Percentiles rank a stretch among this genome's conserved stretches.
phyloP scores from a whole-genome alignment of 92 coral and sea anemone species.

The Zoanthus solanderi region DNA sequence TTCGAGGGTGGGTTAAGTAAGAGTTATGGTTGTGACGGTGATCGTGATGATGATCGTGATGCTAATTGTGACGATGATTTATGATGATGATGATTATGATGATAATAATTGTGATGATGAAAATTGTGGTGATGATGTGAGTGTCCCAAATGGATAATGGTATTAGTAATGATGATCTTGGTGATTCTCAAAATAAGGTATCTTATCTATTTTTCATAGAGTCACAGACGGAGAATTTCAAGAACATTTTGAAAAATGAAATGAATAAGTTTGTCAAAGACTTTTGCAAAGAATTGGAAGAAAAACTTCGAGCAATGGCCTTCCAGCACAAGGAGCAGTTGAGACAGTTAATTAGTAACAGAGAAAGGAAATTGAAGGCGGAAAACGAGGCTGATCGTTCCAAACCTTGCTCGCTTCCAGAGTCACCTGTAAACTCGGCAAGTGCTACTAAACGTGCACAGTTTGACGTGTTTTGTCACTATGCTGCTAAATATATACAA shows the following conservation, averaged over 20 bases:
- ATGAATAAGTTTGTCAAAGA: conserved; percentile 19
- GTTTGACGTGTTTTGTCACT: not conserved
- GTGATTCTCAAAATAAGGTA: not conserved
- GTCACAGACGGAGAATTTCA: conserved; percentile 7
- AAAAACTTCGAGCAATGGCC: not conserved
- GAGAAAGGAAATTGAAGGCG: not conserved
- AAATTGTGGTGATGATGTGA: not conserved
- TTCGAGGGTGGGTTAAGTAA: too few relatives aligned
- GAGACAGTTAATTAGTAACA: not conserved
- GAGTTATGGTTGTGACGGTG: too few relatives aligned
- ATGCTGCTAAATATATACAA: not conserved
- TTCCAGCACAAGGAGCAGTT: conserved; percentile 12
- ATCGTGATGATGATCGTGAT: too few relatives aligned
- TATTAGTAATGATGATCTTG: not conserved
- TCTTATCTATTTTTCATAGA: not conserved
- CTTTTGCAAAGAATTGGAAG: conserved; percentile 27
- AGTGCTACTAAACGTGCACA: not conserved
- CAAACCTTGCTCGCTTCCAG: not conserved
- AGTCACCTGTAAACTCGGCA: not conserved
- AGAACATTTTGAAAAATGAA: conserved; percentile 11
- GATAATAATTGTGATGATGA: not conserved
- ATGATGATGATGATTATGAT: too few relatives aligned
- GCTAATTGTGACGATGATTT: too few relatives aligned
- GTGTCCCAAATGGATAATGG: not conserved
- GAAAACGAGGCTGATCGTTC: not conserved